A percentile compares a stretch with the other conserved stretches of the same genome.
Evolutionary conservation across 2,113 vertebrate genomes (phyloP).

Genomic region (Myrmecobius fasciatus): DNA sequence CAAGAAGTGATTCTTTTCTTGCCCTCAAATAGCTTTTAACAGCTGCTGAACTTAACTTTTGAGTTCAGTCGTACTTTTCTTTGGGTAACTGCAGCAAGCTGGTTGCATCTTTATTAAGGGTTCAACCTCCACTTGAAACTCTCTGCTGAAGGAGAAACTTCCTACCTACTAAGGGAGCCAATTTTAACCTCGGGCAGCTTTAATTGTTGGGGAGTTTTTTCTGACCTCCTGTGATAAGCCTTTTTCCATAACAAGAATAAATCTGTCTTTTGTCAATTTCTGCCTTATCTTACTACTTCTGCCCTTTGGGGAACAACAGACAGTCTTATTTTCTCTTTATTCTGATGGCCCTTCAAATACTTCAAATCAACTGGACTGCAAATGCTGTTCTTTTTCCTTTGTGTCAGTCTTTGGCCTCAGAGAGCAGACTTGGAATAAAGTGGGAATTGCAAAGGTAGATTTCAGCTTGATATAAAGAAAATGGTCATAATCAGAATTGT

Average conservation of each 20-base stretch:
- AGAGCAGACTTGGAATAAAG: not conserved
- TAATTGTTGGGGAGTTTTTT: not conserved
- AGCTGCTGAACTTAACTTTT: not conserved
- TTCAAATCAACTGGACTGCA: not conserved
- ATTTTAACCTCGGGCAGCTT: not conserved
- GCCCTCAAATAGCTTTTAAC: not conserved
- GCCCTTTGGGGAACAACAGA: not conserved
- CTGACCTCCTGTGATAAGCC: not conserved
- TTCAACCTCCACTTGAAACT: not conserved
- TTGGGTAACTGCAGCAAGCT: not conserved
- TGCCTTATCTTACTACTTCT: not conserved
- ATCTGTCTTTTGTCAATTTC: not conserved
- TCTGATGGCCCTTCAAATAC: not conserved
- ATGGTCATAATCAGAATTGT: not conserved
- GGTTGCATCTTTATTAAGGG: not conserved
- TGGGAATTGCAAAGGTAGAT: not conserved
- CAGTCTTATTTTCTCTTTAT: not conserved
- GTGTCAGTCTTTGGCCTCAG: not conserved
- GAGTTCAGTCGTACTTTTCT: not conserved
- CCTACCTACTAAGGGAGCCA: not conserved
- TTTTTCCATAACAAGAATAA: not conserved
- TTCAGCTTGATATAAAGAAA: not conserved
- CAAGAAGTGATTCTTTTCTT: not conserved
- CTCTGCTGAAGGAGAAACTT: not conserved
- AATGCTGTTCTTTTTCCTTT: not conserved